Evolutionary conservation across 2,113 vertebrate genomes (phyloP).

Genomic region (Gila orcuttii): DNA sequence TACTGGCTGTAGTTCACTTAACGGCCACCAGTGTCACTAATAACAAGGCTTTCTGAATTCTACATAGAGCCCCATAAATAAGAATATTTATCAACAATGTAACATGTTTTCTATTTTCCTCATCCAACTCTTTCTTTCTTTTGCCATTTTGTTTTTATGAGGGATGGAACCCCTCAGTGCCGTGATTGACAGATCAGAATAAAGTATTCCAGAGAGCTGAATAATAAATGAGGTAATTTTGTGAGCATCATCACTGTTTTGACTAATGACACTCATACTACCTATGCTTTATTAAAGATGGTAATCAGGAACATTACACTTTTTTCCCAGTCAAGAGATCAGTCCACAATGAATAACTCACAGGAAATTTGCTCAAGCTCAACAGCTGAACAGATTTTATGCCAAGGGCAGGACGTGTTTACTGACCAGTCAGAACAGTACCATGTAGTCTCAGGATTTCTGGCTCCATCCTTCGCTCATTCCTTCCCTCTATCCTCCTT

Average conservation of each 20-base stretch:
- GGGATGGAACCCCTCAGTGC: not conserved
- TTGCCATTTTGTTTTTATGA: not conserved
- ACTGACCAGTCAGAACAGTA: constrained; percentile 34
- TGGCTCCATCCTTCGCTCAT: constrained; percentile 61
- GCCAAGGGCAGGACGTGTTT: constrained; percentile 3
- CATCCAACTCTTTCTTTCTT: not conserved
- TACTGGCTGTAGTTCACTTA: no score
- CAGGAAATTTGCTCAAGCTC: constrained; percentile 24
- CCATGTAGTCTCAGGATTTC: constrained; percentile 17
- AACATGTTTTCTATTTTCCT: not conserved
- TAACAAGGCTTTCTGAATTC: no score
- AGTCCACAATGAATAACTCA: constrained; percentile 8
- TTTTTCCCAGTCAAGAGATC: constrained; percentile 1
- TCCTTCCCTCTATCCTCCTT: constrained; percentile 56
- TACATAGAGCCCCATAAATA: no score
- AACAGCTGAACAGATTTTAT: constrained; percentile 15
- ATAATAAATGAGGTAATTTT: not conserved
- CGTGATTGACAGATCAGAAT: not conserved
- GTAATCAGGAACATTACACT: not conserved
- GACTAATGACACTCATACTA: constrained; percentile 6
- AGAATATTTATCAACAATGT: not conserved
- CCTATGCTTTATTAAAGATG: constrained; percentile 25
- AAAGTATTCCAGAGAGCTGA: not conserved
- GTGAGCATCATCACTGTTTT: not conserved
- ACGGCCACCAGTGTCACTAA: not conserved